A percentile compares a stretch with the other conserved stretches of the same genome.
Evolutionary conservation across 2,797 vertebrate genomes (phyloP).

Genomic region (Aythya fuligula): DNA sequence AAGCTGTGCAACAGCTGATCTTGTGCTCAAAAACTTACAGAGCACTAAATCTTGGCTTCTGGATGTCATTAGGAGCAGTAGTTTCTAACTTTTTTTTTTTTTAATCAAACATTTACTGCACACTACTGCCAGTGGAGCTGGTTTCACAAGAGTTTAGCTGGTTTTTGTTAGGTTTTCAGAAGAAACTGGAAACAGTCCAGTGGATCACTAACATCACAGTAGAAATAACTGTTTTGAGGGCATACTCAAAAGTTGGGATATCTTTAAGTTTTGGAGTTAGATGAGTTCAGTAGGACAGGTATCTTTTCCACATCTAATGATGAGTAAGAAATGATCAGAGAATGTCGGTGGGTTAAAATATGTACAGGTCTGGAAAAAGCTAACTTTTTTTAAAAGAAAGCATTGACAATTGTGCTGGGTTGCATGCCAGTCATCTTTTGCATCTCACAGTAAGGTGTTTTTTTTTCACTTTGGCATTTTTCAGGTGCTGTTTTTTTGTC

Average conservation of each 20-base stretch:
- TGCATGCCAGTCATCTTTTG: background rate
- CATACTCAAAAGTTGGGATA: background rate
- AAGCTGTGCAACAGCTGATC: fast-evolving
- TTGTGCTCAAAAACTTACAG: fast-evolving
- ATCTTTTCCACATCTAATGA: background rate
- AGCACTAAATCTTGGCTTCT: background rate
- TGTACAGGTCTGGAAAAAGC: background rate
- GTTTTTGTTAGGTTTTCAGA: background rate
- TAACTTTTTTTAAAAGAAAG: background rate
- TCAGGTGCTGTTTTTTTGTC: background rate
- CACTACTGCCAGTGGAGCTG: fast-evolving
- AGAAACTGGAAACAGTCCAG: background rate
- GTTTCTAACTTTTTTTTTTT: fast-evolving
- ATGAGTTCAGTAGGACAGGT: no score
- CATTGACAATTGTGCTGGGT: background rate
- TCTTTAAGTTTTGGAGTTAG: background rate
- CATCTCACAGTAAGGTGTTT: background rate
- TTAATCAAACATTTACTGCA: fast-evolving
- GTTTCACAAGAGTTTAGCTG: background rate
- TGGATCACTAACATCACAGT: background rate
- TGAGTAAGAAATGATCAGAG: background rate
- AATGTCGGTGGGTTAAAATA: background rate
- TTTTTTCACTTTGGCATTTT: background rate
- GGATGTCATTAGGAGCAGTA: background rate
- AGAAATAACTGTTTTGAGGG: background rate